Evolutionary conservation across 2,113 vertebrate genomes (phyloP).

Genomic region (Dicerorhinus sumatrensis): DNA sequence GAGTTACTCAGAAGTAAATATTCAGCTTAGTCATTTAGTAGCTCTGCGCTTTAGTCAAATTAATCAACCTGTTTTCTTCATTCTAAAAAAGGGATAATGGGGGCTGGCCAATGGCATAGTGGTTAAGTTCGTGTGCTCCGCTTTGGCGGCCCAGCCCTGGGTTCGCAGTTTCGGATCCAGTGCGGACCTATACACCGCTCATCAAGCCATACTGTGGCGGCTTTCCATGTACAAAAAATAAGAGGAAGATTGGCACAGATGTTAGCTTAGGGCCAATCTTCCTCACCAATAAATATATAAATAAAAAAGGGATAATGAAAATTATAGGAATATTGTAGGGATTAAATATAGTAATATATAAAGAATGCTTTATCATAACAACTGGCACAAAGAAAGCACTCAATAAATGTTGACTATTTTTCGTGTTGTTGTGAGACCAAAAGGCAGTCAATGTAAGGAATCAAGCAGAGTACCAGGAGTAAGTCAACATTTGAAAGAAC

Average conservation of each 20-base stretch:
- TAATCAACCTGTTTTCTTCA: conserved; percentile 14
- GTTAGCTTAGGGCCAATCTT: no score
- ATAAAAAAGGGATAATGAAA: neutral
- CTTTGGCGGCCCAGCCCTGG: no score
- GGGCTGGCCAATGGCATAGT: no score
- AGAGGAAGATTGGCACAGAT: no score
- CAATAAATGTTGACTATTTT: neutral
- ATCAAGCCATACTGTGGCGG: no score
- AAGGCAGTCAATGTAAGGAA: neutral
- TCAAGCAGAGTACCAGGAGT: neutral
- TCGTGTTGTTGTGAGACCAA: neutral
- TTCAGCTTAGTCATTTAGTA: neutral
- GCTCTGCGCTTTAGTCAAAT: neutral
- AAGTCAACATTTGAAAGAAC: neutral
- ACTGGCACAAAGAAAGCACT: neutral
- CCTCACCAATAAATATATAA: no score
- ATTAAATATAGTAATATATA: neutral
- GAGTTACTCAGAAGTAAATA: neutral
- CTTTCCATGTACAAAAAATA: no score
- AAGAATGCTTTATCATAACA: neutral
- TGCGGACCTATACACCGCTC: no score
- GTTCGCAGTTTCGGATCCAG: no score
- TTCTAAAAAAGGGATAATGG: neutral
- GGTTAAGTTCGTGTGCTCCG: no score
- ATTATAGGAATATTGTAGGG: neutral